Base-by-base conservation (phyloP, 2,888 invertebrate genomes). In the Lasioglossum malachurum region DNA sequence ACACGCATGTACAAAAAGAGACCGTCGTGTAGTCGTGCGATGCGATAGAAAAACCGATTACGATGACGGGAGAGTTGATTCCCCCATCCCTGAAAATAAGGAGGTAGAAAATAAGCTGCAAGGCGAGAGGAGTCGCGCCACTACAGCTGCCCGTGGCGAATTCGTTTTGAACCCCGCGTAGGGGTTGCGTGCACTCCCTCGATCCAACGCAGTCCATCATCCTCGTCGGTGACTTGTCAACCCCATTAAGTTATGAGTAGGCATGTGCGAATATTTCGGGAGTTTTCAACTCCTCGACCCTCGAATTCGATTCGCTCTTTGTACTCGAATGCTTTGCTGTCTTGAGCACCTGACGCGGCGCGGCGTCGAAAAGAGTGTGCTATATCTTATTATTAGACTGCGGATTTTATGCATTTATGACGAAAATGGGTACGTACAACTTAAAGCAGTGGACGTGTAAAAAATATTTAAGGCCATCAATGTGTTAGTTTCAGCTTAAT, bases 131-230 rank as follows among this genome's bases (percentile, higher is more conserved):
- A 87, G 84, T 86, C 81, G 86, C 82, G 88, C 84, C 87, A 87
- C 86, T 88, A 85, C 95, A 95, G 95, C 95, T 95, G 95, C 92
- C 95, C 95, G 94, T 95, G 86, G 92, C 95, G 92, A 95, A 95
- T 95, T 90, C 89, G 87, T 90, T 93, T 89, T 83, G 87, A 81
- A 44, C 76, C 77, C 84, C 78, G 75, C 89, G 90, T 85, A 88
- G 91, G 93, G 91, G 90, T 87, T 85, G 84, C 84, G 81, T 53
- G 44, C 85, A 88, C 81, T 82, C 92, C 88, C 87, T 91, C 84
- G 86, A 64, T 83, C 72, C 77, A 64, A 73, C 83, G 87, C 88
- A 87, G 88, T 91, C 80, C 86, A 91, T 91, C 91, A 91, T 91
- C 82, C 77, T 89, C 83, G 80, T 87, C 91, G 89, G 72, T 89